Evolutionary conservation across 23 tunicate genomes (phyloP).

Genomic region (Trididemnum nubilum): DNA sequence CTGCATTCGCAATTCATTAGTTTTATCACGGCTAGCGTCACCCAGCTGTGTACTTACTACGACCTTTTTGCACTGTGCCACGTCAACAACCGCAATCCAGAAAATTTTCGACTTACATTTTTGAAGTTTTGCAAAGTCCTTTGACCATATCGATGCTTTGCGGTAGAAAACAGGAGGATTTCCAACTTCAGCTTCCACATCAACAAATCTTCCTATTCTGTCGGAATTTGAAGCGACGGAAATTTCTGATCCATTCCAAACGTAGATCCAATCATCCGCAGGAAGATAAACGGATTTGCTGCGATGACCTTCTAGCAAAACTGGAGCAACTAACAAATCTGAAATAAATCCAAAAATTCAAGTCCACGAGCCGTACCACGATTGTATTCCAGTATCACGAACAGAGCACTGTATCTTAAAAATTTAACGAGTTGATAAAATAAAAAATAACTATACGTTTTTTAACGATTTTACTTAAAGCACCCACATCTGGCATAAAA

Average conservation of each 20-base stretch:
- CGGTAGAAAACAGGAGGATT: slow-evolving; percentile 87
- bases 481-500: too few relatives aligned
- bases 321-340: slow-evolving; percentile 94
- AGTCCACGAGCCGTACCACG: too few relatives aligned
- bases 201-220: slow-evolving; percentile 35
- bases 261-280: slow-evolving; percentile 69
- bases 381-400: neutral
- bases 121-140: slow-evolving; percentile 40
- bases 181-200: slow-evolving; percentile 65
- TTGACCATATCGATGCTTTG: slow-evolving; percentile 34
- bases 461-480: too few relatives aligned
- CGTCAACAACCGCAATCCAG: too few relatives aligned
- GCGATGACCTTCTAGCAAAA: slow-evolving; percentile 46
- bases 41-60: too few relatives aligned
- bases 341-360: too few relatives aligned
- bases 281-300: slow-evolving; percentile 75
- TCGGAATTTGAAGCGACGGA: slow-evolving; percentile 1
- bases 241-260: slow-evolving; percentile 67
- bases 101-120: slow-evolving; percentile 42
- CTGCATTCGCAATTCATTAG: too few relatives aligned
- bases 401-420: neutral
- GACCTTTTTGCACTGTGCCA: too few relatives aligned
- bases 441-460: neutral
- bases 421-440: neutral
- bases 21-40: too few relatives aligned